Evolutionary conservation across 2,888 invertebrate genomes (phyloP).

Genomic region (Leucoptera coffeella): DNA sequence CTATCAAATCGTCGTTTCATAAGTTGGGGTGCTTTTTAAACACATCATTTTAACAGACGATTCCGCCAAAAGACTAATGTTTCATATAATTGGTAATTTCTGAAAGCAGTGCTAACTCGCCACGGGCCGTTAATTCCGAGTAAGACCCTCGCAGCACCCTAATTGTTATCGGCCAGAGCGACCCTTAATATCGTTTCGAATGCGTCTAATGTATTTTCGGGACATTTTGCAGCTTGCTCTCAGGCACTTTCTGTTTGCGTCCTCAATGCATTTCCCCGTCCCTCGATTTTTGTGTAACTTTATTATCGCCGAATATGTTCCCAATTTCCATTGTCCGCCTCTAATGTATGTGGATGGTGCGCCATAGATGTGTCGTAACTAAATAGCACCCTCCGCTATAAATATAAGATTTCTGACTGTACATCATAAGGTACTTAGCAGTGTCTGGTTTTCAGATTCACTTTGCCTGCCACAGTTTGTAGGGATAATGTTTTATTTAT

Average conservation of each 20-base stretch:
- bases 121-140: conserved; percentile 40
- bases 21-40: conserved; percentile 1
- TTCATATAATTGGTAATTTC: conserved; percentile 1
- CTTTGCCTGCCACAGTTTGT: too few species aligned
- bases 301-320: conserved; percentile 50
- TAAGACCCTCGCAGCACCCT: conserved; percentile 43
- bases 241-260: conserved; percentile 46
- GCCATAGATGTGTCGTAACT: too few species aligned
- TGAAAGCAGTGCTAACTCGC: conserved; percentile 36
- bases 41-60: too few species aligned
- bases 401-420: too few species aligned
- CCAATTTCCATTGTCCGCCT: conserved; percentile 44
- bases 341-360: conserved; percentile 23
- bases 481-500: too few species aligned
- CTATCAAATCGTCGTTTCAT: neutral
- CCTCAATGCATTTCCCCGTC: conserved; percentile 23
- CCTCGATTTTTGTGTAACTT: conserved; percentile 34
- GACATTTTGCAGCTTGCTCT: conserved; percentile 51
- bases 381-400: too few species aligned
- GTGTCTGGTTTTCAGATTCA: too few species aligned
- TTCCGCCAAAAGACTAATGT: neutral
- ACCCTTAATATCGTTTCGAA: conserved; percentile 49
- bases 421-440: too few species aligned
- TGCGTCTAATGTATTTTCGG: conserved; percentile 50
- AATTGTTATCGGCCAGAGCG: conserved; percentile 43